Percentiles rank a stretch among this genome's conserved stretches.
phyloP scores from a whole-genome alignment of 2,113 vertebrate genomes.

The Gila orcuttii region DNA sequence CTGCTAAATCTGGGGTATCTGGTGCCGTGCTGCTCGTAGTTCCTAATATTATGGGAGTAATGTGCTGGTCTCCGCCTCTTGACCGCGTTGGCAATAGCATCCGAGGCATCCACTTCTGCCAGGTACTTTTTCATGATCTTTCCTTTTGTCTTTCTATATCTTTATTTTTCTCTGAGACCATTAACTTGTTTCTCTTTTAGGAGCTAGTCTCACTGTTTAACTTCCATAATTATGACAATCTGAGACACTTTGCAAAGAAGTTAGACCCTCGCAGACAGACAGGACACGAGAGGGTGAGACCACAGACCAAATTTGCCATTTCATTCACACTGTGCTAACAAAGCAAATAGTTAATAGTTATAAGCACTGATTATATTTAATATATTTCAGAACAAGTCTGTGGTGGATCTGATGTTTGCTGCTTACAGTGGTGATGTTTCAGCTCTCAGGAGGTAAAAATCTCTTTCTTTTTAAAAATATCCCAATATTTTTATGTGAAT shows the following conservation, averaged over 20 bases:
- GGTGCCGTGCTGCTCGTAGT: conserved; percentile 90
- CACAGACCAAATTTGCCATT: background rate
- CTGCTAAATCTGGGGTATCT: conserved; percentile 88
- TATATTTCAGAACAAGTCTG: conserved; percentile 82
- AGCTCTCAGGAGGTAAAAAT: conserved; percentile 80
- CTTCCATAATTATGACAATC: conserved; percentile 92
- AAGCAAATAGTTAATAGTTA: background rate
- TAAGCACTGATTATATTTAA: background rate
- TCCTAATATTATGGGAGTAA: conserved; percentile 89
- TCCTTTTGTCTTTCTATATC: background rate
- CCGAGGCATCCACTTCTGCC: conserved; percentile 86
- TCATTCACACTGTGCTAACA: background rate
- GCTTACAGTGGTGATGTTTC: conserved; percentile 85
- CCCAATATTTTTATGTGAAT: background rate
- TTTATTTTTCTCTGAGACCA: background rate
- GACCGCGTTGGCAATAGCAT: conserved; percentile 89
- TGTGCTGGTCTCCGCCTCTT: conserved; percentile 88
- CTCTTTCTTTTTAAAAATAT: background rate
- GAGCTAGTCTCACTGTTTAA: conserved; percentile 88
- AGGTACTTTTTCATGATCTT: conserved; percentile 68
- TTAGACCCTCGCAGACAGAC: conserved; percentile 84
- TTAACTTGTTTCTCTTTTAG: conserved; percentile 64
- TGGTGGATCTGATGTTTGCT: conserved; percentile 88
- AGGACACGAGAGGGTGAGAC: conserved; percentile 83
- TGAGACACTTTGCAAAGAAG: conserved; percentile 86